Evolutionary conservation across 2,113 vertebrate species (phyloP).

Genomic region (Hylia prasina): DNA sequence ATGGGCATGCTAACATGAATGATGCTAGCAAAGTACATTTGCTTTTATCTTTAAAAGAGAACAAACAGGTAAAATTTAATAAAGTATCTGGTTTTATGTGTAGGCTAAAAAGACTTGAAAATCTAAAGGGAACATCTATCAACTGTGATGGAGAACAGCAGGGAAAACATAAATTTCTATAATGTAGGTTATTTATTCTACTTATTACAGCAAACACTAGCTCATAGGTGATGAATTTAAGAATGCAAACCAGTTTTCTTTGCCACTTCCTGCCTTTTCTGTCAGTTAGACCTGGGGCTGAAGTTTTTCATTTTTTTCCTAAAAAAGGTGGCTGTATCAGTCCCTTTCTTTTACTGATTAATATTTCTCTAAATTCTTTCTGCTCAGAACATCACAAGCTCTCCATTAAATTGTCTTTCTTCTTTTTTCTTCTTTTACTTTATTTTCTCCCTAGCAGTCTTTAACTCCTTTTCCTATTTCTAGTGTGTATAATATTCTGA

Average conservation of each 20-base stretch:
- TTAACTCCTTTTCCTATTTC: neutral
- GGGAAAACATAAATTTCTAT: constrained; percentile 24
- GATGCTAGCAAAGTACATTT: constrained; percentile 8
- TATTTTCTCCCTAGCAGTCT: neutral
- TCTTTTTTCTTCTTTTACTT: neutral
- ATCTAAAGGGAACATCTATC: constrained; percentile 39
- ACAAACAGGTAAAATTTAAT: constrained; percentile 44
- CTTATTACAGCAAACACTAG: neutral
- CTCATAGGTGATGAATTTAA: constrained; percentile 4
- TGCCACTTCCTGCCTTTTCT: neutral
- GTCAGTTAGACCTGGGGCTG: neutral
- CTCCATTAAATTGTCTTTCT: neutral
- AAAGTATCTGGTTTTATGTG: constrained; percentile 25
- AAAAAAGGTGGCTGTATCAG: neutral
- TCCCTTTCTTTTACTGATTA: neutral
- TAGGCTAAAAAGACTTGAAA: constrained; percentile 42
- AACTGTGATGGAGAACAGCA: constrained; percentile 20
- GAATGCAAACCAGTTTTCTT: neutral
- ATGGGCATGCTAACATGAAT: constrained; percentile 3
- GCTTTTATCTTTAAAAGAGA: constrained; percentile 33
- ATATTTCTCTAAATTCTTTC: neutral
- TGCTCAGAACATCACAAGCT: neutral
- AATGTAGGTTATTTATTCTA: constrained; percentile 43
- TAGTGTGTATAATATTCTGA: neutral
- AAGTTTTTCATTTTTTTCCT: neutral